Percentiles rank a stretch among this genome's conserved stretches.
These are phyloP conservation scores for Micrasema minimum DNA, from an alignment of 1,140 invertebrate genomes.

Conservation along the genomic window DNA sequence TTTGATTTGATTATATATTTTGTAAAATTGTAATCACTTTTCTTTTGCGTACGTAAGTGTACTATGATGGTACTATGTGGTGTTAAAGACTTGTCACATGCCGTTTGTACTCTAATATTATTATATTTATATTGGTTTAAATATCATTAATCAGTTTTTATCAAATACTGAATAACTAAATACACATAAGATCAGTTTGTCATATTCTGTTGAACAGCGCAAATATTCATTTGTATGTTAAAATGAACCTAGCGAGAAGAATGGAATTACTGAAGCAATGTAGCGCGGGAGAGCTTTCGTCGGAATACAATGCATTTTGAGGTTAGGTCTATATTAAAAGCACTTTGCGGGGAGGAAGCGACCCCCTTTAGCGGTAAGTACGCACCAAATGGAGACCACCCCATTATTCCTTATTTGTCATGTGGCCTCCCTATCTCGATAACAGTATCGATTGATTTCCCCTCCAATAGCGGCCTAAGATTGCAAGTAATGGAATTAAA, in stretches of 20 bases:
- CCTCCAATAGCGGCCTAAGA: conserved; percentile 48
- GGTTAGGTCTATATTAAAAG: conserved; percentile 31
- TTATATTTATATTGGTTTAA: no score
- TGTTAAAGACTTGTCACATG: no score
- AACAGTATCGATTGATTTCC: conserved; percentile 53
- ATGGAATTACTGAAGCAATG: conserved; percentile 1
- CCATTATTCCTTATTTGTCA: conserved; percentile 48
- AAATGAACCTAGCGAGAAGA: background rate
- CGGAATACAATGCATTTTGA: conserved; percentile 30
- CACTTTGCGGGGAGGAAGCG: conserved; percentile 22
- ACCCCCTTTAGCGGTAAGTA: conserved; percentile 16
- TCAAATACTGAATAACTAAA: no score
- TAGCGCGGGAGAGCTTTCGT: conserved; percentile 21
- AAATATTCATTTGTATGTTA: no score
- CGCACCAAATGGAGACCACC: conserved; percentile 12
- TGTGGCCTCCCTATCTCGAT: conserved; percentile 50
- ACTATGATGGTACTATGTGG: no score
- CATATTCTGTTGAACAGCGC: no score
- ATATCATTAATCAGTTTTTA: no score
- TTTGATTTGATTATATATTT: no score
- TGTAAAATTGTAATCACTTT: no score
- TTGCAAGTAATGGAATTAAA: conserved; percentile 52
- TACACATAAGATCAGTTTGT: no score
- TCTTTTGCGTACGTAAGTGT: no score
- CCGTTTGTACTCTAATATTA: no score